These are phyloP conservation scores for Lypha dubia DNA, from an alignment of 2,888 invertebrate species.

Conservation along the genomic window DNA sequence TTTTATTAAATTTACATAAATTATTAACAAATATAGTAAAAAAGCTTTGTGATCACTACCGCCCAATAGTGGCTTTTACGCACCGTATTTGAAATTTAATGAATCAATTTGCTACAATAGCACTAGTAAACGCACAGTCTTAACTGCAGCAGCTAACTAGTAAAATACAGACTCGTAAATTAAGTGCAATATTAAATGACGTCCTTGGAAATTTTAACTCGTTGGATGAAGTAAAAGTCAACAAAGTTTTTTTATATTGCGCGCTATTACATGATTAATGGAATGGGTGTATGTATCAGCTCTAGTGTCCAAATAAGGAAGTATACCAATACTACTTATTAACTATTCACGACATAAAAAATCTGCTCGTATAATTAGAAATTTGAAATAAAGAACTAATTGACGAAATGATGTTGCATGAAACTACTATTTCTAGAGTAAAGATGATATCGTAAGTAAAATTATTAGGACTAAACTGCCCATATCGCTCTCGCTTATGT, in stretches of 20 bases:
- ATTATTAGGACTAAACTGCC: too few relatives aligned
- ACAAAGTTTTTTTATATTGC: not conserved
- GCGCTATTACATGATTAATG: not conserved
- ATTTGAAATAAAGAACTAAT: not conserved
- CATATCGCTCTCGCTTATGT: too few relatives aligned
- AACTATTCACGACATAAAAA: not conserved
- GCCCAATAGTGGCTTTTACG: slow-evolving; percentile 9
- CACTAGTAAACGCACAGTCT: not conserved
- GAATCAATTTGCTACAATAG: slow-evolving; percentile 23
- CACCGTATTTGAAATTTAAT: not conserved
- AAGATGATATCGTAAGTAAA: too few relatives aligned
- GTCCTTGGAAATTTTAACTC: slow-evolving; percentile 29
- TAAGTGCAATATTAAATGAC: slow-evolving; percentile 16
- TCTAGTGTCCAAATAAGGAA: slow-evolving; percentile 34
- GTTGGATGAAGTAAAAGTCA: slow-evolving; percentile 2
- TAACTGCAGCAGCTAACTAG: not conserved
- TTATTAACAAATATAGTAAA: not conserved
- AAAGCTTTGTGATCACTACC: slow-evolving; percentile 26
- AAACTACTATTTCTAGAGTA: not conserved
- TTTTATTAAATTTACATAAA: slow-evolving; percentile 9
- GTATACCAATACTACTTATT: not conserved
- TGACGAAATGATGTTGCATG: not conserved
- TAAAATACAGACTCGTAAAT: slow-evolving; percentile 17
- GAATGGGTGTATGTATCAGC: slow-evolving; percentile 1
- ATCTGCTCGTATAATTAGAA: not conserved